Evolutionary conservation across 2,113 vertebrate genomes (phyloP), one percentile per base, ranked within the genome.

Genomic region (Otis tarda): DNA sequence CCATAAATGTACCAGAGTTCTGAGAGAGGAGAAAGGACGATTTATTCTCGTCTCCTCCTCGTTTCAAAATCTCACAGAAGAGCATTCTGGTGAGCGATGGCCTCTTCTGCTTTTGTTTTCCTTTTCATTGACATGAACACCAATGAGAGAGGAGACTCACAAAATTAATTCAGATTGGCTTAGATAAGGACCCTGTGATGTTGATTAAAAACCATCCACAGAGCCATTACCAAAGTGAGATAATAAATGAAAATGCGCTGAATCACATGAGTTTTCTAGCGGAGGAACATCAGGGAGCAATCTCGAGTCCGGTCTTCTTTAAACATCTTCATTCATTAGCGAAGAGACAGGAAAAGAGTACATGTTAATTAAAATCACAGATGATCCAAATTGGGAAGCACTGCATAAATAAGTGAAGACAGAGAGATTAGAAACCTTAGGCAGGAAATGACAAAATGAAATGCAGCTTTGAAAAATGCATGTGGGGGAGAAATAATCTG

Each of bases 281-380:
- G 28, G 49, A 24, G 50, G 41, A 96, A 91, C 75, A 86, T 95
- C 84, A 95, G 59, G 47, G 75, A 94, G 59, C 78, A 90, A 75
- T 93, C 82, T 53, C 73, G 67, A 88, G 93, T 93, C 95, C 93
- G 63, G 91, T 65, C 50, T 39, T 93, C 91, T 95, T 95, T 87
- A 95, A 89, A 93, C 67, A 94, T 87, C 93, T 96, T 95, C 61
- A 87, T 96, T 97, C 87, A 95, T 97, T 95, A 96, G 75, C 90
- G 63, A 67, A 59, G 90, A 95, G 93, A 95, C 53, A 82, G 65
- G 69, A 89, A 90, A 83, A 90, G 82, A 67, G 71, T 91, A 70
- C 47, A 67, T 70, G 84, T 94, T 96, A 95, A 95, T 97, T 97
- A 95, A 95, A 95, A 95, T 93, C 87, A 90, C 74, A 95, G 93